Evolutionary conservation across 1,140 invertebrate species (phyloP).

Genomic region (Drosophila jambulina): DNA sequence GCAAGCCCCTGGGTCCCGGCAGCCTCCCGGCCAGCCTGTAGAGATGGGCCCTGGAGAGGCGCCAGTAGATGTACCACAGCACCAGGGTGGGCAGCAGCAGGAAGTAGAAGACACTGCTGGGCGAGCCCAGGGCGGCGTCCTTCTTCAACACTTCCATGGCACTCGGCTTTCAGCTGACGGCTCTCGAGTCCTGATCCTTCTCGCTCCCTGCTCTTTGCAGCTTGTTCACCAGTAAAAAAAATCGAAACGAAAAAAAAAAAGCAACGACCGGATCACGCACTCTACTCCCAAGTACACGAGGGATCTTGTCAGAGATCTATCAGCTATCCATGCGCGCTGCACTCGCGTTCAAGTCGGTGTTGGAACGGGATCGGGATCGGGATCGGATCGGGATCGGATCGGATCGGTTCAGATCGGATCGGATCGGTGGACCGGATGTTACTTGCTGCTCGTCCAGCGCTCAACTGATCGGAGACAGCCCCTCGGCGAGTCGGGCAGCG

Average conservation of each 20-base stretch:
- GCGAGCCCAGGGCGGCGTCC: slow-evolving; percentile 84
- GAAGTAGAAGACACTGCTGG: slow-evolving; percentile 88
- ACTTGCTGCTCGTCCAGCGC: slow-evolving; percentile 65
- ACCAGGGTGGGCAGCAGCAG: slow-evolving; percentile 89
- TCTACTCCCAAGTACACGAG: slow-evolving; percentile 20
- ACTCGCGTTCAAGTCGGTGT: slow-evolving; percentile 8
- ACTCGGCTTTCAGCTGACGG: background rate
- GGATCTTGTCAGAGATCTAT: slow-evolving; percentile 7
- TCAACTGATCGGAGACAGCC: slow-evolving; percentile 56
- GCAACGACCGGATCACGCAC: slow-evolving; percentile 23
- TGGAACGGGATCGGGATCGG: slow-evolving; percentile 15
- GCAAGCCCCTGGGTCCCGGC: slow-evolving; percentile 89
- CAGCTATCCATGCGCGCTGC: slow-evolving; percentile 28
- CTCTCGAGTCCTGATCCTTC: slow-evolving; percentile 11
- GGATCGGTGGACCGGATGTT: slow-evolving; percentile 59
- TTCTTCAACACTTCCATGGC: slow-evolving; percentile 76
- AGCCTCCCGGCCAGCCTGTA: slow-evolving; percentile 90
- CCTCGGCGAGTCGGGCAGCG: slow-evolving; percentile 38
- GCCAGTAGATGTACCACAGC: slow-evolving; percentile 91
- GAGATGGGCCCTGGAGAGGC: slow-evolving; percentile 89
- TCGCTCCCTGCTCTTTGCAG: slow-evolving; percentile 1
- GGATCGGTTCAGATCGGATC: slow-evolving; percentile 9
- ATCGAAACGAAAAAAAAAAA: slow-evolving; percentile 11
- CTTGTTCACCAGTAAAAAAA: slow-evolving; percentile 38
- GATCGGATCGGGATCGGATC: slow-evolving; percentile 18